Evolutionary conservation across 1,140 invertebrate species (phyloP).

Genomic region (Drosophila bifasciata): DNA sequence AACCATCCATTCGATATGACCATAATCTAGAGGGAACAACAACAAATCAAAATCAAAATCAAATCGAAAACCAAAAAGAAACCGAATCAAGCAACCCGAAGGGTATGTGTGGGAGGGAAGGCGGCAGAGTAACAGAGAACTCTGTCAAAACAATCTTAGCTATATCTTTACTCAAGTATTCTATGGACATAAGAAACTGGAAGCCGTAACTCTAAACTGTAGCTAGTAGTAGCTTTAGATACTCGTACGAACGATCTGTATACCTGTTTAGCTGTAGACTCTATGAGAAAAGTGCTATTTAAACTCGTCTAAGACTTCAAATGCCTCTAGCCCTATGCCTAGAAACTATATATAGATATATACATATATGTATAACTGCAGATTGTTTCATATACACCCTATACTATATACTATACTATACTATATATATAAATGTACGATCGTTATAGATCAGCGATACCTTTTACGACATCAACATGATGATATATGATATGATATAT

Average conservation of each 20-base stretch:
- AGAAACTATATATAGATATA: slow-evolving; percentile 33
- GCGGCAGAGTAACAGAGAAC: slow-evolving; percentile 24
- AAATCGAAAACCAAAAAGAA: slow-evolving; percentile 8
- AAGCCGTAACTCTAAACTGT: slow-evolving; percentile 22
- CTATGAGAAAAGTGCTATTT: slow-evolving; percentile 77
- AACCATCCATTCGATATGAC: slow-evolving; percentile 44
- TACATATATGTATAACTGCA: slow-evolving; percentile 41
- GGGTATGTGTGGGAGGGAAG: slow-evolving; percentile 13
- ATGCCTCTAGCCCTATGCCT: slow-evolving; percentile 62
- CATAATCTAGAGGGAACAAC: slow-evolving; percentile 46
- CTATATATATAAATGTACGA: slow-evolving; percentile 38
- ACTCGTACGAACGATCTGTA: slow-evolving; percentile 6
- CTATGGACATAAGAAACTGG: slow-evolving; percentile 66
- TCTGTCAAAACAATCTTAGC: slow-evolving; percentile 63
- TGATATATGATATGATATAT: slow-evolving; percentile 38
- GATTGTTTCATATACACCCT: slow-evolving; percentile 50
- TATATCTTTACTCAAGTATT: slow-evolving; percentile 82
- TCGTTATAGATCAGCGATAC: slow-evolving; percentile 53
- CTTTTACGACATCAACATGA: slow-evolving; percentile 6
- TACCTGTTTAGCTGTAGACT: slow-evolving; percentile 40
- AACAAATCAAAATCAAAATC: slow-evolving; percentile 28
- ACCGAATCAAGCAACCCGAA: slow-evolving; percentile 49
- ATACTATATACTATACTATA: slow-evolving; percentile 31
- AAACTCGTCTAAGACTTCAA: slow-evolving; percentile 76
- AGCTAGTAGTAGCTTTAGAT: slow-evolving; percentile 11